Conservation (phyloP, 23 tunicate genomes). For the Trididemnum clinides region DNA sequence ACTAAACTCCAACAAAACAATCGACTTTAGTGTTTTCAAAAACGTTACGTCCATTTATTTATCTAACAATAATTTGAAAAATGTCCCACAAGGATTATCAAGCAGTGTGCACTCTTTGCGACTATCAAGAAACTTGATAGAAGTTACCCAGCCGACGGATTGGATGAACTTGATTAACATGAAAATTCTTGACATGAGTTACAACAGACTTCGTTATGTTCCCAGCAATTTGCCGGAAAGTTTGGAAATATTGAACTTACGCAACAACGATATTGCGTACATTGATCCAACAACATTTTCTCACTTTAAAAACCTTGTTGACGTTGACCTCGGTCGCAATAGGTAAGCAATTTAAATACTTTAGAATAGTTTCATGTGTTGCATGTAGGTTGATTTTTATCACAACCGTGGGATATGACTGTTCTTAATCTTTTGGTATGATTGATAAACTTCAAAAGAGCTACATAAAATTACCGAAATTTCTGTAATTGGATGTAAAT, state of each 20-base stretch:
- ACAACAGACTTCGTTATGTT: slow-evolving; percentile 7
- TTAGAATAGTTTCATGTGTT: neutral
- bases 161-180: slow-evolving; percentile 18
- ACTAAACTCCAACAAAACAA: neutral
- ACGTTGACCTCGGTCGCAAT: slow-evolving; percentile 11
- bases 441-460: too few species aligned
- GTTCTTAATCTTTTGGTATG: too few species aligned
- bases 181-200: neutral
- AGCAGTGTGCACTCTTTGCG: neutral
- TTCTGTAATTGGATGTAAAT: too few species aligned
- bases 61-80: slow-evolving; percentile 10
- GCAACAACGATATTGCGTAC: slow-evolving; percentile 17
- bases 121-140: neutral
- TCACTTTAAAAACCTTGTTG: neutral
- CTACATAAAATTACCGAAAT: too few species aligned
- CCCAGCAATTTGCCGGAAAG: slow-evolving; percentile 24
- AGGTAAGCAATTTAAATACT: neutral
- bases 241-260: neutral
- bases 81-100: slow-evolving; percentile 18
- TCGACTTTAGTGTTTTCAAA: neutral
- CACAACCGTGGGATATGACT: too few species aligned
- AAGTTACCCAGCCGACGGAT: neutral
- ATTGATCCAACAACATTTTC: neutral
- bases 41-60: neutral
- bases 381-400: too few species aligned